A percentile compares a stretch with the other conserved stretches of the same genome.
Conservation (phyloP, 1,140 invertebrate genomes). For the Philopotamus ludificatus region DNA sequence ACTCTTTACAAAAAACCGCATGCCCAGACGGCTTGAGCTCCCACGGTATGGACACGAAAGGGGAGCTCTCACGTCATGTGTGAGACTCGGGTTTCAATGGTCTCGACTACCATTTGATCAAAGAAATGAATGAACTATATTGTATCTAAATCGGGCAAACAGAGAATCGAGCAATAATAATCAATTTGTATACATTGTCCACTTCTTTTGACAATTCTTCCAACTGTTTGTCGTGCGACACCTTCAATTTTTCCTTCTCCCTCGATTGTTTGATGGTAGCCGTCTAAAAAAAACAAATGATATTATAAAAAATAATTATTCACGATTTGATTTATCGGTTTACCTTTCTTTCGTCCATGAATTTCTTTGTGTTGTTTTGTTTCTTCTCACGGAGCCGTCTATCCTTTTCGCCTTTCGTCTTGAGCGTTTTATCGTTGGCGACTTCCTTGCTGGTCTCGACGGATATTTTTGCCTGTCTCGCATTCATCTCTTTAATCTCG, state of each 20-base stretch:
- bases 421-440: slow-evolving; percentile 91
- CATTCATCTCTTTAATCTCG: slow-evolving; percentile 96
- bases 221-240: slow-evolving; percentile 88
- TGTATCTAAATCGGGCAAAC: no score
- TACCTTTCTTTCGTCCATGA: slow-evolving; percentile 94
- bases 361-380: slow-evolving; percentile 98
- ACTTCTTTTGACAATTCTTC: slow-evolving; percentile 89
- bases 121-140: no score
- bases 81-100: no score
- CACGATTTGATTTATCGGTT: neutral
- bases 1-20: no score
- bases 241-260: slow-evolving; percentile 91
- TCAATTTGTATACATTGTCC: slow-evolving; percentile 88
- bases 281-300: slow-evolving; percentile 52
- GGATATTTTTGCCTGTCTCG: slow-evolving; percentile 90
- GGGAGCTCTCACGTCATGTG: no score
- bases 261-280: slow-evolving; percentile 86
- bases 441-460: slow-evolving; percentile 97
- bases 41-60: no score
- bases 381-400: slow-evolving; percentile 91
- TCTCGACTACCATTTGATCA: no score
- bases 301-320: slow-evolving; percentile 22
- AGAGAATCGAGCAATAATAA: no score
- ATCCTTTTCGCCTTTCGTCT: slow-evolving; percentile 97
- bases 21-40: no score